phyloP scores from a whole-genome alignment of 1,140 invertebrate genomes.

The Venturia canescens region DNA sequence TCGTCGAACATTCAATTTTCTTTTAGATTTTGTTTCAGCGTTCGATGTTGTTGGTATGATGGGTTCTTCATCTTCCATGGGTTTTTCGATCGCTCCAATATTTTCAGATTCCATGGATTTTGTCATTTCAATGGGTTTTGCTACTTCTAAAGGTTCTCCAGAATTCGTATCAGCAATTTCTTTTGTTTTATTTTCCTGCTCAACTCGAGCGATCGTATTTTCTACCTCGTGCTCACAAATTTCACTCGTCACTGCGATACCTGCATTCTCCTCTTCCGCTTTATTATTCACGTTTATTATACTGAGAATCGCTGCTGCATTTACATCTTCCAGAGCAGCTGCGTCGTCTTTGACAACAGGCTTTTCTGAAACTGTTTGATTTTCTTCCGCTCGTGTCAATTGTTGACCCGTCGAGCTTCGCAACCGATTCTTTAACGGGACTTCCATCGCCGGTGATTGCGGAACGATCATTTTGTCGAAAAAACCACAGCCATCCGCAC shows the following conservation, averaged over 20 bases:
- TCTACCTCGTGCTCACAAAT: neutral
- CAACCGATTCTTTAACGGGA: slow-evolving; percentile 68
- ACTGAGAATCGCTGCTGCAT: slow-evolving; percentile 70
- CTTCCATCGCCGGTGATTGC: slow-evolving; percentile 44
- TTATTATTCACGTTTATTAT: slow-evolving; percentile 70
- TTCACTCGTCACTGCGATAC: neutral
- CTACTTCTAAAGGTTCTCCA: neutral
- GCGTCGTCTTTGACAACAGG: slow-evolving; percentile 52
- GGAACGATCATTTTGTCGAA: slow-evolving; percentile 16
- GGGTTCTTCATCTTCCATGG: neutral
- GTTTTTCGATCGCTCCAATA: neutral
- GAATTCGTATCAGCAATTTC: neutral
- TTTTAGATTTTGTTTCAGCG: slow-evolving; percentile 37
- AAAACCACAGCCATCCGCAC: neutral
- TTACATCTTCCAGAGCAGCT: slow-evolving; percentile 67
- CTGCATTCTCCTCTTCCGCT: slow-evolving; percentile 39
- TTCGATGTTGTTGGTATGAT: slow-evolving; percentile 13
- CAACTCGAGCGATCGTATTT: neutral
- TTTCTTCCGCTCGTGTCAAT: slow-evolving; percentile 57
- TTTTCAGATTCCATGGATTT: neutral
- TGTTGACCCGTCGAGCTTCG: slow-evolving; percentile 67
- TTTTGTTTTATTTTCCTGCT: neutral
- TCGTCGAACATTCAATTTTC: slow-evolving; percentile 48
- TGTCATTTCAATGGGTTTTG: slow-evolving; percentile 4
- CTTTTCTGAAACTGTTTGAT: slow-evolving; percentile 41